phyloP scores from a whole-genome alignment of 2,113 vertebrate species.

The Lamprologus tigripictilis region DNA sequence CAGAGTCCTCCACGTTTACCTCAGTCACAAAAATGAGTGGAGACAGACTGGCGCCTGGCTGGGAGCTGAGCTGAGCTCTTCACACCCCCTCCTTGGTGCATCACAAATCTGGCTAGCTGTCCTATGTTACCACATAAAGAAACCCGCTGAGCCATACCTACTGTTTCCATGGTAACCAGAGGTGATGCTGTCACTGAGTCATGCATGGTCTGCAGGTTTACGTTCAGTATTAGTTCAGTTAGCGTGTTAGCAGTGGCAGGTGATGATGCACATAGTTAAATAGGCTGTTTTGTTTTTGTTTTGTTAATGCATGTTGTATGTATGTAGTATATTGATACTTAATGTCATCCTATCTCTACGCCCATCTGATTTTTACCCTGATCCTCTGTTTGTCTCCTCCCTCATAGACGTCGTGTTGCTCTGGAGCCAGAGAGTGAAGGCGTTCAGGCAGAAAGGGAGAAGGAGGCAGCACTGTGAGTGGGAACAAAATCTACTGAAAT shows the following conservation, averaged over 20 bases:
- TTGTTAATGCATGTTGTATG: not conserved
- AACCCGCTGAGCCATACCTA: not conserved
- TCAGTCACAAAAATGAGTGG: not conserved
- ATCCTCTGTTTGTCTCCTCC: not conserved
- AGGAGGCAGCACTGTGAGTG: conserved; percentile 89
- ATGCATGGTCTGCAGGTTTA: not conserved
- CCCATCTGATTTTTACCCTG: not conserved
- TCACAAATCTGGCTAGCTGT: not conserved
- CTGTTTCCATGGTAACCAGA: conserved; percentile 38
- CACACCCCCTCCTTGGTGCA: not conserved
- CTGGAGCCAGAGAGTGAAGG: conserved; percentile 89
- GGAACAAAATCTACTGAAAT: not conserved
- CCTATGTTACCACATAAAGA: not conserved
- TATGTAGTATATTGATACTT: not conserved
- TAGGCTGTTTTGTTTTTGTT: not conserved
- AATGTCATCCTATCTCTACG: not conserved
- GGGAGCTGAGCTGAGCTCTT: not conserved
- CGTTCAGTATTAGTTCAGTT: not conserved
- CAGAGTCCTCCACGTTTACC: not conserved
- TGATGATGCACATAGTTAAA: not conserved
- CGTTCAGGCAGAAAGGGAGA: conserved; percentile 84
- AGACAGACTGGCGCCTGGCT: not conserved
- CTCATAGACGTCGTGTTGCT: conserved; percentile 79
- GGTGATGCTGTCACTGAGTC: conserved; percentile 12
- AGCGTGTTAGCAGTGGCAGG: not conserved